Evolutionary conservation across 2,888 invertebrate genomes (phyloP), one percentile per base, ranked within the genome.

Genomic region (Apamea anceps): DNA sequence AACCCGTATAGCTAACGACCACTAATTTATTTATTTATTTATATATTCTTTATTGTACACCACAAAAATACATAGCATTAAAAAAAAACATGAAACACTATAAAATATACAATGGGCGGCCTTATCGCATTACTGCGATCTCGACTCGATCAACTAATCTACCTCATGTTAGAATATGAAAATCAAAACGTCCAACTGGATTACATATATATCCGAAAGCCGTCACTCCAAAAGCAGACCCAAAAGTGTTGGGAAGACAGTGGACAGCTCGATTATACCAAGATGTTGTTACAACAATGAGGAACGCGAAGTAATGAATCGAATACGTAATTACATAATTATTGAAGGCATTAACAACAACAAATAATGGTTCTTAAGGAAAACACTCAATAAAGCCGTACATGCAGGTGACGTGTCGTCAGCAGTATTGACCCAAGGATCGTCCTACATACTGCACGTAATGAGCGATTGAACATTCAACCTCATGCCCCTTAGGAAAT

Each of bases 391-490:
- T 71, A n/a, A 70, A 75, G 67, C 42, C 15, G 1, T 57, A 1
- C 37, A 68, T 57, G 68, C 80, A n/a, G 74, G 74, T 3, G 70
- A 62, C 62, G 74, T 73, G 80, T 73, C 85, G 77, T 75, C 85
- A 75, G 7, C 85, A 84, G 75, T 87, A 84, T 85, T 85, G 85
- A 85, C 85, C 87, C 32, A 42, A 75, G 74, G 54, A 77, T 28
- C 85, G 81, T 82, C 80, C 79, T 72, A 79, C 85, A 77, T 85
- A 85, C 72, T 25, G 63, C 7, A 42, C 60, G 2, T 80, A 83
- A 82, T 78, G 78, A 80, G 63, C 57, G 45, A 78, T 75, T 73
- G 70, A 72, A 68, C 82, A 87, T 87, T 71, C 82, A 75, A 74
- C n/a, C 65, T 51, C 68, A 62, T n/a, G 77, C 66, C 32, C 63